Percentiles rank a stretch among this genome's conserved stretches.
Conservation (phyloP, 2,113 vertebrate species). For the Rhizomys pruinosus region DNA sequence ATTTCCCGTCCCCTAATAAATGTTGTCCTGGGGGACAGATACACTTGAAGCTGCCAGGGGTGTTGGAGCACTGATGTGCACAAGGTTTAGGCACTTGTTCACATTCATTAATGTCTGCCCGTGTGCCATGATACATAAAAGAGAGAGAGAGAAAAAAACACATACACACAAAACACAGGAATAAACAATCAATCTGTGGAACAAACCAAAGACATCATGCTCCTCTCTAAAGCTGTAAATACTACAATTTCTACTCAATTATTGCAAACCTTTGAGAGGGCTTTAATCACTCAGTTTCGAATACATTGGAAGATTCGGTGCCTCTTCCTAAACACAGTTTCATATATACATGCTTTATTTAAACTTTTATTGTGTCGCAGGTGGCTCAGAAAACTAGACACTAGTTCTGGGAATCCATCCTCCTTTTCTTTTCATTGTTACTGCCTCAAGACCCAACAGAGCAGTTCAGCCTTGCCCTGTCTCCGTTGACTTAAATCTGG, state of each 20-base stretch:
- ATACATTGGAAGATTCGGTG: neutral
- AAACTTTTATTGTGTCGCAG: neutral
- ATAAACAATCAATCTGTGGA: slow-evolving; percentile 85
- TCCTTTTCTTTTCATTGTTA: neutral
- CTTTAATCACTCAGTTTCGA: neutral
- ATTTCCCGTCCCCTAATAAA: slow-evolving; percentile 97
- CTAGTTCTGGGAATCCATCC: neutral
- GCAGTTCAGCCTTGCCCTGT: neutral
- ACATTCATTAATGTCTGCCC: slow-evolving; percentile 99
- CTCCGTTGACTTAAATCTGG: neutral
- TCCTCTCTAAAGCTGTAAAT: slow-evolving; percentile 51
- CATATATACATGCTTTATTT: neutral
- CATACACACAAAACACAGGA: slow-evolving; percentile 80
- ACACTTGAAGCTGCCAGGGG: slow-evolving; percentile 97
- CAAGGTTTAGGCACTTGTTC: slow-evolving; percentile 94
- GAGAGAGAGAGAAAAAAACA: slow-evolving; percentile 85
- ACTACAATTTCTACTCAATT: neutral
- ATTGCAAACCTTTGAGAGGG: slow-evolving; percentile 2
- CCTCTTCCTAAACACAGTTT: neutral
- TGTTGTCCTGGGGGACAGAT: slow-evolving; percentile 93
- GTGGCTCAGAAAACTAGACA: neutral
- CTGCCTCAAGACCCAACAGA: neutral
- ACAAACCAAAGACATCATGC: slow-evolving; percentile 73
- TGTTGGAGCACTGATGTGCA: slow-evolving; percentile 96
- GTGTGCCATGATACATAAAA: slow-evolving; percentile 87